Conservation (phyloP, 2,888 invertebrate species). For the Tanytarsus gracilentus region DNA sequence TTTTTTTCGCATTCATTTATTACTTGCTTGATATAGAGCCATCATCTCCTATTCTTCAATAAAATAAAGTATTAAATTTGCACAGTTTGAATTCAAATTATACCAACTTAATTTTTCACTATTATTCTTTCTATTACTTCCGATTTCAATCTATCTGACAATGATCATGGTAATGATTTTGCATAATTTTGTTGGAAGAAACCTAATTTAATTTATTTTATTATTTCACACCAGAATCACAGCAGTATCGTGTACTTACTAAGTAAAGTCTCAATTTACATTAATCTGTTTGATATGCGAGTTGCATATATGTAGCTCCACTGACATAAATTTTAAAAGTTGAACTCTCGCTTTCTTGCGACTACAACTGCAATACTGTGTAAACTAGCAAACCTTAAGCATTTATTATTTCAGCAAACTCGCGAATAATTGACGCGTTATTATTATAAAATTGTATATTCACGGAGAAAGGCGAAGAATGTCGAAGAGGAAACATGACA, state of each 20-base stretch:
- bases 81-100: neutral
- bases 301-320: too few species aligned
- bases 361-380: neutral
- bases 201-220: neutral
- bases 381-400: too few species aligned
- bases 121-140: neutral
- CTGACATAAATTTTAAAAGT: slow-evolving; percentile 1
- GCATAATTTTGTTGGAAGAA: too few species aligned
- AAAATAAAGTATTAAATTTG: too few species aligned
- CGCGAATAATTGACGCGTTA: neutral
- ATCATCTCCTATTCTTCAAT: too few species aligned
- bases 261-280: too few species aligned
- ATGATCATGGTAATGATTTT: too few species aligned
- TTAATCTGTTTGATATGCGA: too few species aligned
- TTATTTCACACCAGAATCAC: too few species aligned
- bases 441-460: neutral
- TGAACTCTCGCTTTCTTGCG: neutral
- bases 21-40: too few species aligned
- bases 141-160: neutral
- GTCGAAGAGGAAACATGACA: neutral
- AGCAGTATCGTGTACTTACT: too few species aligned
- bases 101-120: slow-evolving; percentile 5
- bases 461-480: neutral
- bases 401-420: neutral
- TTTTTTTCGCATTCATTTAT: too few species aligned